Conservation (phyloP, 2,888 invertebrate species). For the Torymus aiolomorphi region DNA sequence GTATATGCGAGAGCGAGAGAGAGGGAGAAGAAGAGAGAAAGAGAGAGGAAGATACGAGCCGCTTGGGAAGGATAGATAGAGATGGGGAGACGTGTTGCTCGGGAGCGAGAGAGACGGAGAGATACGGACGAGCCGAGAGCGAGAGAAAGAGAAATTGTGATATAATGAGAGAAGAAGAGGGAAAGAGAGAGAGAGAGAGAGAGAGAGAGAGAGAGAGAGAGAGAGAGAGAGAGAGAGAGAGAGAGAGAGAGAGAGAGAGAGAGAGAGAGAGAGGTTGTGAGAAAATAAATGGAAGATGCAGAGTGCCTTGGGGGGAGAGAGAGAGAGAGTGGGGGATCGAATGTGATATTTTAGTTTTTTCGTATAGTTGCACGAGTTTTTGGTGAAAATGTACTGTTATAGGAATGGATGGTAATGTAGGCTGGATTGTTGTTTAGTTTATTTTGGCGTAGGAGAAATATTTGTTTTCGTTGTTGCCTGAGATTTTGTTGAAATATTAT, state of each 20-base stretch:
- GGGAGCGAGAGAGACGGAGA: conserved; percentile 32
- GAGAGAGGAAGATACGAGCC: conserved; percentile 23
- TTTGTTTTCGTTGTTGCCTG: too few species aligned
- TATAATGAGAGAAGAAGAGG: conserved; percentile 37
- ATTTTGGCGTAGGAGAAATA: too few species aligned
- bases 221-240: conserved; percentile 33
- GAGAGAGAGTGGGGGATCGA: not conserved
- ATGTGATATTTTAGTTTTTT: not conserved
- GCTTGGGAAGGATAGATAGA: conserved; percentile 14
- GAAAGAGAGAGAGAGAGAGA: conserved; percentile 19
- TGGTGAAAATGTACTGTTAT: too few species aligned
- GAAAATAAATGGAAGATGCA: conserved; percentile 42
- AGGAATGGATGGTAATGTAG: too few species aligned
- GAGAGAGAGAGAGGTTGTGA: conserved; percentile 23
- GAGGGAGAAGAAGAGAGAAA: conserved; percentile 35
- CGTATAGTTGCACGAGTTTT: not conserved
- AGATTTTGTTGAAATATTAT: too few species aligned
- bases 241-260: conserved; percentile 12
- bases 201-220: conserved; percentile 26
- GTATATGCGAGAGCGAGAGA: not conserved
- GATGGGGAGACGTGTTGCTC: conserved; percentile 30
- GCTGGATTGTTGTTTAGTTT: too few species aligned
- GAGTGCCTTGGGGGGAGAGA: not conserved
- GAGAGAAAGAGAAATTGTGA: conserved; percentile 31
- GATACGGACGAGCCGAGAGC: conserved; percentile 12